Base-by-base conservation (phyloP, 1,140 invertebrate species). In the Galendromus occidentalis region DNA sequence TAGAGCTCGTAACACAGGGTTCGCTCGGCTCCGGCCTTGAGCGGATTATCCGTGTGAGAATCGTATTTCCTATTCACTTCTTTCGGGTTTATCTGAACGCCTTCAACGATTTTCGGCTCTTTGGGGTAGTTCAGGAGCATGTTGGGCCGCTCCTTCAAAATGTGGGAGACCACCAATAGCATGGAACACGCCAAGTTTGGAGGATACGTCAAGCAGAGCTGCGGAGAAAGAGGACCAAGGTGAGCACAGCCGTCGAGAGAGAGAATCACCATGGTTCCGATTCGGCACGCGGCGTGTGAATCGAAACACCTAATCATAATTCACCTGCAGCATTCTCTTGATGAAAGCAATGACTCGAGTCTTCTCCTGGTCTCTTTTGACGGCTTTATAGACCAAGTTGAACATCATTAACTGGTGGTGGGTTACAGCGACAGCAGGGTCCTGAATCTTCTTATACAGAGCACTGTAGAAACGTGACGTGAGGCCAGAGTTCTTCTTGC, bases 391-490 rank as follows among this genome's bases (percentile, higher is more conserved):
- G 2, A 96, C 75, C 28, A 98, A 80, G 74, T 91, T 92, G 30
- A 97, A 79, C 69, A 96, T 83, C 44, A 91, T 80, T 1, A 88
- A 83, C 25, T 86, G 84, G 69, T 88, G 85, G 5, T 84, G 83
- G 0, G 84, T 84, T 18, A 77, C 80, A 64, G 82, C 79, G 44
- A 96, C 79, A 67, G 86, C 82, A 1, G 85, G 79, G 72, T 90
- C 87, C 0, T 84, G 71, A 55, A 98, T 72, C 74, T 95, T 94
- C 41, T 81, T 81, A 74, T 98, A 98, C 22, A 98, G 79, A 0
- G 88, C 83, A 68, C 82, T 82, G 77, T 95, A 97, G 79, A 88
- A 98, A 66, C 92, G 78, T 70, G 80, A 80, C 7, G 77, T 75
- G 2, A 78, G 63, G 51, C 51, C 51, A 22, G 51, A 59, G 20